Percentiles rank a stretch among this genome's conserved stretches.
phyloP scores from a whole-genome alignment of 1,140 invertebrate species.

The Campoletis sonorensis region DNA sequence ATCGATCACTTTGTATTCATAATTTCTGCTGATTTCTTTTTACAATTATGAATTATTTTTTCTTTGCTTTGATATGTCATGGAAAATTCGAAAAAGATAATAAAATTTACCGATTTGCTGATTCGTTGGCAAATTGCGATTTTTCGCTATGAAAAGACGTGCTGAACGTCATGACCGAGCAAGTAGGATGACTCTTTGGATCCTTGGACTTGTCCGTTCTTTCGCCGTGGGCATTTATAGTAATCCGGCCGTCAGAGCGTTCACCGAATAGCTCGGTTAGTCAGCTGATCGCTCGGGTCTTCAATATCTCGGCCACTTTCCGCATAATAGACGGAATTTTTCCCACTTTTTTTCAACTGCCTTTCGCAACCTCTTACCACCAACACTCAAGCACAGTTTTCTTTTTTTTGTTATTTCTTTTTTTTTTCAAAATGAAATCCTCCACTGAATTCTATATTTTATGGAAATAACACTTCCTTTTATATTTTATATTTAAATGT shows the following conservation, averaged over 20 bases:
- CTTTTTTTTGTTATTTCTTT: too few relatives aligned
- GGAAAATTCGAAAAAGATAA: background rate
- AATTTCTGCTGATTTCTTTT: too few relatives aligned
- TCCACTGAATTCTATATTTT: too few relatives aligned
- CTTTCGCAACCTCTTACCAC: background rate
- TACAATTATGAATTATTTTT: too few relatives aligned
- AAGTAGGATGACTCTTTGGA: constrained; percentile 44
- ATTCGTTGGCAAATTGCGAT: constrained; percentile 60
- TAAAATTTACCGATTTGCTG: constrained; percentile 59
- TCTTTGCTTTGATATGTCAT: too few relatives aligned
- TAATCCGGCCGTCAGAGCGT: constrained; percentile 38
- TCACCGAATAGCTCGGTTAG: constrained; percentile 65
- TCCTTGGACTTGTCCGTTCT: constrained; percentile 44
- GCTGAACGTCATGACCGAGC: constrained; percentile 69
- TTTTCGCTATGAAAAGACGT: constrained; percentile 67
- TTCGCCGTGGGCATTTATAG: constrained; percentile 41
- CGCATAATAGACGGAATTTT: constrained; percentile 60
- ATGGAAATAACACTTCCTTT: too few relatives aligned
- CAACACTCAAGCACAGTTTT: too few relatives aligned
- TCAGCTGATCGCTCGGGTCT: constrained; percentile 67
- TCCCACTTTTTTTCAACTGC: background rate
- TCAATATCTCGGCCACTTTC: constrained; percentile 62
- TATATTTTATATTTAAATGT: too few relatives aligned
- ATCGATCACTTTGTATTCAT: too few relatives aligned
- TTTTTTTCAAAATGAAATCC: too few relatives aligned